Conservation (phyloP, 2,888 invertebrate genomes). For the Tortricodes alternella region DNA sequence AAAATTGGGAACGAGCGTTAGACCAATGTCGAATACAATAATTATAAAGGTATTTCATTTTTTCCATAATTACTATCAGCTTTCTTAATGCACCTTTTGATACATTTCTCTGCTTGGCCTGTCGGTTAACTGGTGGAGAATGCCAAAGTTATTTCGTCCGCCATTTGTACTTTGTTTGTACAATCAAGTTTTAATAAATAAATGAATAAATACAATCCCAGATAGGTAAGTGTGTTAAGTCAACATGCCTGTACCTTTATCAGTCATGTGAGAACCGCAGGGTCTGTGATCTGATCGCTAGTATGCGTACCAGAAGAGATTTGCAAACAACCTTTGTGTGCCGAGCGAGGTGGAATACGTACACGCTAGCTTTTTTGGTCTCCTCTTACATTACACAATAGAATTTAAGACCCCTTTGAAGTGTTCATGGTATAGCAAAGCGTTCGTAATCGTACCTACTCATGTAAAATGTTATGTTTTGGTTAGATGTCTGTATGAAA, state of each 20-base stretch:
- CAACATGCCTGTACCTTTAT: constrained; percentile 2
- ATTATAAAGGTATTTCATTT: no score
- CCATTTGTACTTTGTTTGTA: no score
- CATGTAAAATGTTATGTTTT: no score
- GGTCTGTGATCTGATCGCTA: constrained; percentile 27
- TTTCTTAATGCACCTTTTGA: no score
- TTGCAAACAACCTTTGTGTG: constrained; percentile 31
- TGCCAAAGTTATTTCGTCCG: neutral
- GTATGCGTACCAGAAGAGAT: constrained; percentile 24
- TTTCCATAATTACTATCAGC: no score
- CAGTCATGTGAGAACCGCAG: constrained; percentile 14
- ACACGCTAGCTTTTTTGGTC: constrained; percentile 20
- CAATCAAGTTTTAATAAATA: neutral
- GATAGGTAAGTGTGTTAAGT: neutral
- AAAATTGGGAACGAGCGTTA: no score
- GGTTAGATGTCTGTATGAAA: no score
- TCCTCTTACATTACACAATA: constrained; percentile 10
- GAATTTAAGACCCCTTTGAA: constrained; percentile 7
- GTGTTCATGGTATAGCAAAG: constrained; percentile 2
- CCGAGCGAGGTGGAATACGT: constrained; percentile 25
- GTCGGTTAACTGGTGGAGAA: no score
- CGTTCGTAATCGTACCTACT: neutral
- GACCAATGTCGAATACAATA: no score
- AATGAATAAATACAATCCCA: neutral
- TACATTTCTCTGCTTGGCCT: no score